Percentiles rank a stretch among this genome's conserved stretches.
Evolutionary conservation across 1,140 invertebrate species (phyloP).

Genomic region (Cherax quadricarinatus): DNA sequence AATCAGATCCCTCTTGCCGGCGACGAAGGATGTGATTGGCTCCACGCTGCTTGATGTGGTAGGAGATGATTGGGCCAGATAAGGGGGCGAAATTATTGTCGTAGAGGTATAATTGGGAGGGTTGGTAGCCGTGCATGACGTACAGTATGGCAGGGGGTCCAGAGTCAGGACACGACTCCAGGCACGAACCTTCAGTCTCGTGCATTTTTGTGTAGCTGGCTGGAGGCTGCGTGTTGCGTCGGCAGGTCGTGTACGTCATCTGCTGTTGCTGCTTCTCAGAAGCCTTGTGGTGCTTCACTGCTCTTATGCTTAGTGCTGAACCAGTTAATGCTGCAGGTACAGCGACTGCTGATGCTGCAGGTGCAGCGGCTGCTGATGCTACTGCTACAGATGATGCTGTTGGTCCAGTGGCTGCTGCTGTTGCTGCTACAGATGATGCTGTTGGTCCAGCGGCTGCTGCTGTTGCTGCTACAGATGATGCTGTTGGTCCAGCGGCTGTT

Average conservation of each 20-base stretch:
- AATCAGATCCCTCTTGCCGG: slow-evolving; percentile 23
- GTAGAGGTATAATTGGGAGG: slow-evolving; percentile 46
- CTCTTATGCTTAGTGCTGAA: neutral
- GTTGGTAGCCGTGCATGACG: slow-evolving; percentile 58
- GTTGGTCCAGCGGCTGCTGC: too few species aligned
- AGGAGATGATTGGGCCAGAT: slow-evolving; percentile 57
- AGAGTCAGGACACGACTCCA: neutral
- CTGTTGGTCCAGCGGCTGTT: too few species aligned
- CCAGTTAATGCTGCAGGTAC: neutral
- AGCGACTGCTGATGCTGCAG: too few species aligned
- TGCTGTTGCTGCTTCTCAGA: neutral
- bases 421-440: too few species aligned
- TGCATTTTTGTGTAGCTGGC: neutral
- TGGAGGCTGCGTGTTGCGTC: too few species aligned
- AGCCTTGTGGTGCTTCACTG: neutral
- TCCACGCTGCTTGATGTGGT: slow-evolving; percentile 23
- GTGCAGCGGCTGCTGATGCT: too few species aligned
- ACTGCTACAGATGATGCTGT: too few species aligned
- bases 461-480: too few species aligned
- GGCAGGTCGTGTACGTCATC: neutral
- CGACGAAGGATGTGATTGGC: slow-evolving; percentile 25
- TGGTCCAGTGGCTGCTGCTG: too few species aligned
- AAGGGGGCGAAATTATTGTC: slow-evolving; percentile 50
- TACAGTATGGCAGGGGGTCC: slow-evolving; percentile 48
- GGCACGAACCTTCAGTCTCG: slow-evolving; percentile 8